Percentiles rank a stretch among this genome's conserved stretches.
Evolutionary conservation across 2,113 vertebrate species (phyloP).

Genomic region (Piprites chloris): DNA sequence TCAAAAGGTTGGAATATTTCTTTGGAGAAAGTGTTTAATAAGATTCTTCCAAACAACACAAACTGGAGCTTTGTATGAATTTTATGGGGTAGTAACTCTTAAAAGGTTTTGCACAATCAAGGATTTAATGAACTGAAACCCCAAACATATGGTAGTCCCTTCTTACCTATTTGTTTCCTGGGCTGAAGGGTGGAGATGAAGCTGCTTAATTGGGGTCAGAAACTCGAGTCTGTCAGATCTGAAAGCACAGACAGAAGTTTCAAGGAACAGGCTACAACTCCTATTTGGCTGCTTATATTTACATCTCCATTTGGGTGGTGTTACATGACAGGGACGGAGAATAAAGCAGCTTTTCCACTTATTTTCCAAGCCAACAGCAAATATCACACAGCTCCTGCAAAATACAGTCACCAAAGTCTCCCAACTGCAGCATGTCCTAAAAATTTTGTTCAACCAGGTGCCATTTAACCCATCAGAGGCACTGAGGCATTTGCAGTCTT

Average conservation of each 20-base stretch:
- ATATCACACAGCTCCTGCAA: background rate
- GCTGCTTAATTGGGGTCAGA: background rate
- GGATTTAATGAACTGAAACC: slow-evolving; percentile 16
- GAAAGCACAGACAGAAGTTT: background rate
- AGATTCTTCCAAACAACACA: slow-evolving; percentile 59
- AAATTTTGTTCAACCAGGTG: background rate
- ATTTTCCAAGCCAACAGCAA: background rate
- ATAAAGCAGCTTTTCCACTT: background rate
- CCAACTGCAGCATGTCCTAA: background rate
- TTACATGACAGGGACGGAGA: background rate
- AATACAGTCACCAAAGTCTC: background rate
- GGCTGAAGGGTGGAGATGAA: background rate
- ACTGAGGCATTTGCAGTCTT: fast-evolving
- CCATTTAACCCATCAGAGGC: background rate
- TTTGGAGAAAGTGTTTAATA: slow-evolving; percentile 71
- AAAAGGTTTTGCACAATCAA: slow-evolving; percentile 1
- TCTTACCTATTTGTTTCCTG: slow-evolving; percentile 2
- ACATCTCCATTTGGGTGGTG: background rate
- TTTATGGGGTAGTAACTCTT: background rate
- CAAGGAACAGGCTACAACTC: background rate
- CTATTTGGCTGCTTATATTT: background rate
- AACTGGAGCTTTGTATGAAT: background rate
- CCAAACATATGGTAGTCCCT: background rate
- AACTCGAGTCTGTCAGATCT: background rate
- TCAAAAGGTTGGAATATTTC: slow-evolving; percentile 64